Percentiles rank a stretch among this genome's conserved stretches.
Evolutionary conservation across 2,888 invertebrate species (phyloP).

Genomic region (Polydrusus tereticollis): DNA sequence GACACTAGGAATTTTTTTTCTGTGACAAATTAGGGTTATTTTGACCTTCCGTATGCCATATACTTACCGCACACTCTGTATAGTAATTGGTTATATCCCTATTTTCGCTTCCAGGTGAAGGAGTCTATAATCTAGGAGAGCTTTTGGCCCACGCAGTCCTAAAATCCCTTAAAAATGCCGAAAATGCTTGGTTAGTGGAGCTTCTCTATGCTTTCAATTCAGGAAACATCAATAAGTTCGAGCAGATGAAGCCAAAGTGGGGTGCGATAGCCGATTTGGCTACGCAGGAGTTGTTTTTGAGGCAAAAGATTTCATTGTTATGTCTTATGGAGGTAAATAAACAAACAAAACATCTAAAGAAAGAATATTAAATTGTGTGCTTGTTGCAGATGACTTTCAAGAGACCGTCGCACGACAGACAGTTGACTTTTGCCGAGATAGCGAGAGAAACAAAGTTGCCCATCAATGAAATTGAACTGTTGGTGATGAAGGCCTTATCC

Average conservation of each 20-base stretch:
- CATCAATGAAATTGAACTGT: slow-evolving; percentile 88
- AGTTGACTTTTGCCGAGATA: slow-evolving; percentile 92
- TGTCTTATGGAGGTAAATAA: slow-evolving; percentile 91
- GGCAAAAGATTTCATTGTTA: slow-evolving; percentile 94
- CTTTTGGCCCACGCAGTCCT: slow-evolving; percentile 95
- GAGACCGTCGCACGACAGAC: slow-evolving; percentile 87
- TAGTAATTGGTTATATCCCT: background rate
- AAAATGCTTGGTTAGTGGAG: slow-evolving; percentile 90
- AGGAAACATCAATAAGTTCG: slow-evolving; percentile 84
- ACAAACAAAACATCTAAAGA: background rate
- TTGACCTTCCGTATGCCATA: too few relatives aligned
- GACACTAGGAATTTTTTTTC: too few relatives aligned
- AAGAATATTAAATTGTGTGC: background rate
- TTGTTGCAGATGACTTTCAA: slow-evolving; percentile 90
- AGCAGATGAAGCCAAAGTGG: slow-evolving; percentile 81
- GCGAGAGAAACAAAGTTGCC: slow-evolving; percentile 88
- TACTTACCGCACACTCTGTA: too few relatives aligned
- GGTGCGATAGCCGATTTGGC: slow-evolving; percentile 85
- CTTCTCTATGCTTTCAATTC: slow-evolving; percentile 88
- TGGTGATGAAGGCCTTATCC: slow-evolving; percentile 98
- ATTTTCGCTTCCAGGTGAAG: slow-evolving; percentile 75
- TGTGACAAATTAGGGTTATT: too few relatives aligned
- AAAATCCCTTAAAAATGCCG: slow-evolving; percentile 83
- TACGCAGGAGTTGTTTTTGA: slow-evolving; percentile 83
- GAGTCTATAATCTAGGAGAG: slow-evolving; percentile 97